Evolutionary conservation across 2,888 invertebrate species (phyloP), one percentile per base, ranked within the genome.

Genomic region (Marronus borbonicus): DNA sequence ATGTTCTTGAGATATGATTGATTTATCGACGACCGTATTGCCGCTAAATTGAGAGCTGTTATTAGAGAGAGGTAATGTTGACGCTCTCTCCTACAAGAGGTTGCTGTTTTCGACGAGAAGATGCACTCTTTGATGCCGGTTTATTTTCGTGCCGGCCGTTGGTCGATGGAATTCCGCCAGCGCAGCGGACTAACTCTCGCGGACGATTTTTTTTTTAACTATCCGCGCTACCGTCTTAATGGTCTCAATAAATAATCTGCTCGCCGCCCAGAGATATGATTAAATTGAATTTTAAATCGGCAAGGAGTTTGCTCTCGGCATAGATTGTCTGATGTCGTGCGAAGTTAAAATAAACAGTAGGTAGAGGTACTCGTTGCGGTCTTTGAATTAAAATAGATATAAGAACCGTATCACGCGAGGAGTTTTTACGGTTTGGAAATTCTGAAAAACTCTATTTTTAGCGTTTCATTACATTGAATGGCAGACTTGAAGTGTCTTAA

Each of bases 1-100:
- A 52, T 65, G 64, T 76, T 76, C 65, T 52, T 55, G 39, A 44
- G 76, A 76, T 76, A 76, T 76, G 65, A 76, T 76, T 76, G 76
- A 76, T 76, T 76, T 76, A 76, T 76, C 76, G 76, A 28, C 44
- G 44, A 36, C 24, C 14, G 36, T 50, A 52, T 50, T 39, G 64
- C 65, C 17, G 70, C 70, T 70, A 70, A 70, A 68, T 68, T 68
- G 50, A 70, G 36, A 70, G 17, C 36, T n/a, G 44, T 44, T 44
- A 44, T 64, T 64, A 28, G 28, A 36, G 28, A 28, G 64, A 64
- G 17, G 60, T 20, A 20, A 60, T n/a, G 55, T n/a, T 12, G 52
- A 14, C n/a, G 14, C 20, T 24, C 24, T 24, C 24, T 60, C 24
- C 44, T 17, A 17, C n/a, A 36, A 10, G 66, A n/a, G 10, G 60